These are phyloP conservation scores for Ciconia nigra DNA, from an alignment of 2,797 vertebrate genomes.

Conservation along the genomic window DNA sequence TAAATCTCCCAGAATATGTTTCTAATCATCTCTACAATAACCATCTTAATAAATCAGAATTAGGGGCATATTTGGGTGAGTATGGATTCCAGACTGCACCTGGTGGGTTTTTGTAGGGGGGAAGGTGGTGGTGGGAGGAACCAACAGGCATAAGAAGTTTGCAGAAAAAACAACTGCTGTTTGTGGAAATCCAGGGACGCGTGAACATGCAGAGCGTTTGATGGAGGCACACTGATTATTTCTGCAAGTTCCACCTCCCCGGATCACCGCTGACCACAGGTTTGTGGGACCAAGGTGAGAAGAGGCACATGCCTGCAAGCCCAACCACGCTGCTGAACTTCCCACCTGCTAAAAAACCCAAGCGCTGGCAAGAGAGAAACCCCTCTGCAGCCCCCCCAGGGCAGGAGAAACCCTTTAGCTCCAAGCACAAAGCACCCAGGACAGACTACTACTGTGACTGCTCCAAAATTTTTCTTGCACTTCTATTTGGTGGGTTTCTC, in stretches of 20 bases:
- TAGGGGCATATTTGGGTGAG: slow-evolving; percentile 3
- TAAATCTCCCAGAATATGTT: slow-evolving; percentile 45
- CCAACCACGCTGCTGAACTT: neutral
- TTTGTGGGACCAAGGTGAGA: neutral
- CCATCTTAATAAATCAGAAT: slow-evolving; percentile 45
- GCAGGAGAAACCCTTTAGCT: neutral
- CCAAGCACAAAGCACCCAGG: neutral
- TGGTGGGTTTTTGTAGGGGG: neutral
- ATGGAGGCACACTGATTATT: accelerated
- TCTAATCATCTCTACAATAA: slow-evolving; percentile 56
- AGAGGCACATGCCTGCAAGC: neutral
- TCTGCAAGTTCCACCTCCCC: neutral
- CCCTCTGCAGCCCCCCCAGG: neutral
- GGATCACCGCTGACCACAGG: neutral
- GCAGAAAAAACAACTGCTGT: neutral
- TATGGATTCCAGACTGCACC: neutral
- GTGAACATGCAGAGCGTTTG: accelerated
- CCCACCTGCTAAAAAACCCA: neutral
- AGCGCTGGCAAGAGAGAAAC: neutral
- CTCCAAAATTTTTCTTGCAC: accelerated
- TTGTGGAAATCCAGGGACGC: accelerated
- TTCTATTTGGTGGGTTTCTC: accelerated
- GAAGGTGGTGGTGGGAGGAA: neutral
- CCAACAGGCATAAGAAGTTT: neutral
- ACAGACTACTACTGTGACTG: accelerated